phyloP scores from a whole-genome alignment of 2,888 invertebrate species.

The Eupithecia subumbrata region DNA sequence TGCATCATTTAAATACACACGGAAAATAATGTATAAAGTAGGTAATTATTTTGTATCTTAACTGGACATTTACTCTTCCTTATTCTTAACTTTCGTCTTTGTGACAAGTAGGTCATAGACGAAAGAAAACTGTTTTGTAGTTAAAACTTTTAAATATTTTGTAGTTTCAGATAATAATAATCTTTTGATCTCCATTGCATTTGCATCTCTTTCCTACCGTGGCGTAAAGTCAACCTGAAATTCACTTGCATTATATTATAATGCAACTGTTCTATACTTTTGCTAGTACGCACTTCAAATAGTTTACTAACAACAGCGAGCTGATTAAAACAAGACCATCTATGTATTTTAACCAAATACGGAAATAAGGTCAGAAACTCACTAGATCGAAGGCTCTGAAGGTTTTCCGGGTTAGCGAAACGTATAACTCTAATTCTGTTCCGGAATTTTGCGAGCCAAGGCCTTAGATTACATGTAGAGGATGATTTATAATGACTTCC shows the following conservation, averaged over 20 bases:
- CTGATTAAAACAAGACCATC: conserved; percentile 28
- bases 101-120: background rate
- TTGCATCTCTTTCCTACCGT: background rate
- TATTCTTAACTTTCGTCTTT: background rate
- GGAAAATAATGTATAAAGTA: background rate
- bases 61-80: background rate
- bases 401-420: conserved; percentile 45
- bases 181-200: no score
- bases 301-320: conserved; percentile 14
- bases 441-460: conserved; percentile 72
- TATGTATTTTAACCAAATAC: conserved; percentile 28
- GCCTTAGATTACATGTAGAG: conserved; percentile 63
- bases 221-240: background rate
- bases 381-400: conserved; percentile 32
- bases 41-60: background rate
- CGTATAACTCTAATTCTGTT: conserved; percentile 49
- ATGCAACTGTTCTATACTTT: background rate
- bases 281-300: conserved; percentile 2
- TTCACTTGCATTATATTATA: background rate
- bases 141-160: no score
- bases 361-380: conserved; percentile 33
- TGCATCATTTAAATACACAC: background rate
- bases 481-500: conserved; percentile 76
- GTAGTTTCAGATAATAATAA: background rate
- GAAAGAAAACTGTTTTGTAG: background rate